These are phyloP conservation scores for Mandrillus leucophaeus DNA, from an alignment of 2,113 vertebrate species.

Conservation along the genomic window DNA sequence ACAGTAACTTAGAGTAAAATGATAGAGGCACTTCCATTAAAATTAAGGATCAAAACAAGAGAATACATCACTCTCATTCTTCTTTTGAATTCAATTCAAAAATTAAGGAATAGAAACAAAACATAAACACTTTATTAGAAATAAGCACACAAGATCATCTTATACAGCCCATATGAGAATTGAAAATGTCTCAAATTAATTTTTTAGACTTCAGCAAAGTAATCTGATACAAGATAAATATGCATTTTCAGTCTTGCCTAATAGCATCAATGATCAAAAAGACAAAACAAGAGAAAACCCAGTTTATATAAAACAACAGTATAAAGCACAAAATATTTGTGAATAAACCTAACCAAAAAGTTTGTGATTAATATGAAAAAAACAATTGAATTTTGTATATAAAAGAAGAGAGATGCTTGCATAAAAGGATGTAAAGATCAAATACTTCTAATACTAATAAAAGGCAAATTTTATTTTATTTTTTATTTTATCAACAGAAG, in stretches of 20 bases:
- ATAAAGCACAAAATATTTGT: not conserved
- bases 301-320: not conserved
- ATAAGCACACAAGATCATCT: not conserved
- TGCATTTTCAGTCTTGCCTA: not conserved
- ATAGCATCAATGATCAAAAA: not conserved
- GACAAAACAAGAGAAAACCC: not conserved
- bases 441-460: not conserved
- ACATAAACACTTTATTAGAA: not conserved
- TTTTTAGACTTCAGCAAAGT: not conserved
- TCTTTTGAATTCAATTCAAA: not conserved
- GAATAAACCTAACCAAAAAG: not conserved
- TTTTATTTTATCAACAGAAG: too few species aligned
- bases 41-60: slow-evolving; percentile 1
- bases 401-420: not conserved
- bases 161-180: not conserved
- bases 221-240: not conserved
- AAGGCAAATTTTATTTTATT: not conserved
- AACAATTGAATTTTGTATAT: not conserved
- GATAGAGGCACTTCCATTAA: not conserved
- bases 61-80: not conserved
- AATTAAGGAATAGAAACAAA: not conserved
- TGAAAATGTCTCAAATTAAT: not conserved
- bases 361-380: not conserved
- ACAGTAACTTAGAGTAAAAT: not conserved
- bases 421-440: not conserved